A percentile compares a stretch with the other conserved stretches of the same genome.
These are phyloP conservation scores for Cyprinodon diabolis DNA, from an alignment of 2,797 vertebrate species.

Conservation along the genomic window DNA sequence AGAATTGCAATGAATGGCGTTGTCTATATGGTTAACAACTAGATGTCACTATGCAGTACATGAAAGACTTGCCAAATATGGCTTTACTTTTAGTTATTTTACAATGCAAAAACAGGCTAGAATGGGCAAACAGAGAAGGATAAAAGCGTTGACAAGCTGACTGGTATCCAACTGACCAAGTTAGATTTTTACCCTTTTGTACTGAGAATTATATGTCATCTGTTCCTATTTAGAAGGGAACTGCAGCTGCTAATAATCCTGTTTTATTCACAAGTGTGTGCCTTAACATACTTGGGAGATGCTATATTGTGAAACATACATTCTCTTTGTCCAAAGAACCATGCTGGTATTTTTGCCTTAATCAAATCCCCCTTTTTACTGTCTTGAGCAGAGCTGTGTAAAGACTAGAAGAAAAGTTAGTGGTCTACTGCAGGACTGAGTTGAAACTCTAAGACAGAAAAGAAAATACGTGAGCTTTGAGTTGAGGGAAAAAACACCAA, in stretches of 20 bases:
- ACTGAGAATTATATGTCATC: background rate
- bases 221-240: background rate
- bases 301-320: background rate
- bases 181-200: background rate
- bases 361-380: background rate
- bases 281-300: background rate
- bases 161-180: background rate
- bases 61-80: too few relatives aligned
- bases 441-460: conserved; percentile 51
- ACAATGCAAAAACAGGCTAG: background rate
- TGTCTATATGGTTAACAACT: background rate
- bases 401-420: conserved; percentile 21
- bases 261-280: background rate
- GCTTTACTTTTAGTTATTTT: background rate
- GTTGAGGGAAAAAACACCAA: conserved; percentile 74
- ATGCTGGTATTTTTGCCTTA: background rate
- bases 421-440: conserved; percentile 9
- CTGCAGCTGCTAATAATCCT: background rate
- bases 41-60: background rate
- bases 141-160: background rate
- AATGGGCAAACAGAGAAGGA: background rate
- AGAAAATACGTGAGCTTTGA: conserved; percentile 44
- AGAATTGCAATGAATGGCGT: background rate
- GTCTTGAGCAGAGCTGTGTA: background rate
- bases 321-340: background rate